Evolutionary conservation across 2,888 invertebrate genomes (phyloP).

Genomic region (Tipula confusa): DNA sequence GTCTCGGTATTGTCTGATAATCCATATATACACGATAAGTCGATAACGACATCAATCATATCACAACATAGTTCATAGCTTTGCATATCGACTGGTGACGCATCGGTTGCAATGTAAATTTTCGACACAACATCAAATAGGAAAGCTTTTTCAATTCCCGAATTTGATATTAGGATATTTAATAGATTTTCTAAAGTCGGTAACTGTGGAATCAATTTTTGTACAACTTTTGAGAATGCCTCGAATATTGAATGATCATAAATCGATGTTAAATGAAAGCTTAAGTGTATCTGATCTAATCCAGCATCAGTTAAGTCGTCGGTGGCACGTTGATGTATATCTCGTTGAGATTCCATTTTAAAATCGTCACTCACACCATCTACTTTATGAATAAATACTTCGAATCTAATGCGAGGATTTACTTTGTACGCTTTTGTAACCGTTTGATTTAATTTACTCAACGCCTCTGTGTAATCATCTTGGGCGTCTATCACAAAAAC

Average conservation of each 20-base stretch:
- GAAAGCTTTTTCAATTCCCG: conserved; percentile 98
- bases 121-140: conserved; percentile 98
- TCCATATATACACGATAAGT: conserved; percentile 99
- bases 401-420: conserved; percentile 94
- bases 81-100: conserved; percentile 99
- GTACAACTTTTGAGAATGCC: conserved; percentile 99
- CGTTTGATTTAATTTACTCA: conserved; percentile 86
- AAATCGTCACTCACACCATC: conserved; percentile 98
- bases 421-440: conserved; percentile 94
- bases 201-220: conserved; percentile 95
- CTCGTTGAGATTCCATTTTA: conserved; percentile 98
- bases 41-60: conserved; percentile 99
- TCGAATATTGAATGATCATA: conserved; percentile 99
- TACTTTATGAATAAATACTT: conserved; percentile 96
- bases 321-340: conserved; percentile 94
- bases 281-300: conserved; percentile 80
- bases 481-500: conserved; percentile 99
- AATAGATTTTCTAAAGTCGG: conserved; percentile 95
- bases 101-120: conserved; percentile 99
- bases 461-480: conserved; percentile 96
- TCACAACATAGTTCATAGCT: conserved; percentile 99
- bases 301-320: conserved; percentile 91
- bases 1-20: conserved; percentile 58
- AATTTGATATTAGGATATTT: conserved; percentile 97
- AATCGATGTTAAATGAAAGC: conserved; percentile 96